A percentile compares a stretch with the other conserved stretches of the same genome.
phyloP scores from a whole-genome alignment of 2,888 invertebrate species.

The Ornithoptera alexandrae region DNA sequence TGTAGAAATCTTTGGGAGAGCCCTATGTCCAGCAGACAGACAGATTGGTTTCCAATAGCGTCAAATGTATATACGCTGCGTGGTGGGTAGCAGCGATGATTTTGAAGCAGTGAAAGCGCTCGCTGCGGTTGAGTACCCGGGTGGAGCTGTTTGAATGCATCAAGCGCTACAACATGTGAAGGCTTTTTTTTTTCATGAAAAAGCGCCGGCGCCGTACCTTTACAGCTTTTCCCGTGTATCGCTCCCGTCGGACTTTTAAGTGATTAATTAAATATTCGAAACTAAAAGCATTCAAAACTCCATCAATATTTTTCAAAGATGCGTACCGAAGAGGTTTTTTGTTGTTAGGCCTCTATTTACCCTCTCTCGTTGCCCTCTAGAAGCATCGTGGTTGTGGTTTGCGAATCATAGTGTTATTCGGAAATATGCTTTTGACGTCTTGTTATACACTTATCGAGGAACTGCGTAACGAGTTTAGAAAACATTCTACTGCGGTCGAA shows the following conservation, averaged over 20 bases:
- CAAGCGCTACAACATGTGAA: slow-evolving; percentile 26
- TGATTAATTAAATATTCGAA: slow-evolving; percentile 16
- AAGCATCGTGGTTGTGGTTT: not conserved
- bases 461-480: slow-evolving; percentile 13
- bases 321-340: slow-evolving; percentile 5
- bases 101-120: too few species aligned
- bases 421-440: slow-evolving; percentile 17
- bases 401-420: not conserved
- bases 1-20: too few species aligned
- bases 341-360: slow-evolving; percentile 1
- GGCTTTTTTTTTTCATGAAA: slow-evolving; percentile 22
- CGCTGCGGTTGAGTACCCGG: slow-evolving; percentile 5
- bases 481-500: slow-evolving; percentile 2
- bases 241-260: slow-evolving; percentile 18
- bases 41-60: too few species aligned
- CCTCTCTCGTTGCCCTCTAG: not conserved
- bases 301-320: slow-evolving; percentile 8
- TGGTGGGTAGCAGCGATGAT: too few species aligned
- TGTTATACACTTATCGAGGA: slow-evolving; percentile 7
- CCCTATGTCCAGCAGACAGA: too few species aligned
- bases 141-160: slow-evolving; percentile 28
- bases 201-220: slow-evolving; percentile 8
- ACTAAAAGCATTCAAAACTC: slow-evolving; percentile 16
- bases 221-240: slow-evolving; percentile 21
- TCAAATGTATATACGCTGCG: too few species aligned